Evolutionary conservation across 2,888 invertebrate genomes (phyloP).

Genomic region (Elmis aenea): DNA sequence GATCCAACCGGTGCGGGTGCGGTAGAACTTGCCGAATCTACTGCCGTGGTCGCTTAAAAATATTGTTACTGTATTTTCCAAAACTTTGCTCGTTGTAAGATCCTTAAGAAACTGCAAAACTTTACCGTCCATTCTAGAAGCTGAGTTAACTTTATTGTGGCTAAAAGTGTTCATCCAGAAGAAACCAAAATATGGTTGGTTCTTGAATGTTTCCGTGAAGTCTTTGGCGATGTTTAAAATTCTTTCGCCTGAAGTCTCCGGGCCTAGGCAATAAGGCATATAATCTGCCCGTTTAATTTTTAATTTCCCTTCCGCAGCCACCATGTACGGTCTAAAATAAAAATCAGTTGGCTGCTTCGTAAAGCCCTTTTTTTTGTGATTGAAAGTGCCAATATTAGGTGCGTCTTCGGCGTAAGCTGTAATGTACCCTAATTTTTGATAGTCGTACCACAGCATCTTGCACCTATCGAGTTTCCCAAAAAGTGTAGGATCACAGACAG

Average conservation of each 20-base stretch:
- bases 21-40: constrained; percentile 66
- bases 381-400: constrained; percentile 67
- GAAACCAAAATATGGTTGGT: too few relatives aligned
- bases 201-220: too few relatives aligned
- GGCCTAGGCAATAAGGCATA: constrained; percentile 52
- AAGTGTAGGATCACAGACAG: constrained; percentile 48
- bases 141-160: constrained; percentile 64
- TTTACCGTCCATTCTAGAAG: too few relatives aligned
- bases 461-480: too few relatives aligned
- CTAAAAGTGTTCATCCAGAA: constrained; percentile 67
- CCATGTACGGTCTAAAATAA: too few relatives aligned
- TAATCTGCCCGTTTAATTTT: constrained; percentile 21
- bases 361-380: constrained; percentile 69
- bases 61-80: too few relatives aligned
- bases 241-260: constrained; percentile 55
- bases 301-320: constrained; percentile 54
- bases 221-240: too few relatives aligned
- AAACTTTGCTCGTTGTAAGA: constrained; percentile 53
- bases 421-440: too few relatives aligned
- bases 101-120: constrained; percentile 57
- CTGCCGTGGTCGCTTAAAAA: too few relatives aligned
- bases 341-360: too few relatives aligned
- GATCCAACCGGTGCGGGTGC: constrained; percentile 60
- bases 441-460: too few relatives aligned
- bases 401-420: constrained; percentile 81